Base-by-base conservation (phyloP, 2,797 vertebrate genomes). In the Tolypeutes matacus region DNA sequence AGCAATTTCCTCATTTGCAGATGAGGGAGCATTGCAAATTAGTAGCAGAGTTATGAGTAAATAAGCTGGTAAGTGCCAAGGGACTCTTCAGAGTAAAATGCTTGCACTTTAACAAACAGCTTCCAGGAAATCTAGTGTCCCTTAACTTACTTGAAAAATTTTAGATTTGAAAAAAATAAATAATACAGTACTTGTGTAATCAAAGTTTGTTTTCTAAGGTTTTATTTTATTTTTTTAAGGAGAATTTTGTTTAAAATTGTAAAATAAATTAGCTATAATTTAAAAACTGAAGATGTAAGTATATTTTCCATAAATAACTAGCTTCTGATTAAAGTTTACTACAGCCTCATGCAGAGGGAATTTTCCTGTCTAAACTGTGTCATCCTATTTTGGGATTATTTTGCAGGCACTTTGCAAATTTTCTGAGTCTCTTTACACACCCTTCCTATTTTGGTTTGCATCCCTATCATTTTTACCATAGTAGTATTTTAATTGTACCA, bases 381-480 rank as follows among this genome's bases (percentile, higher is more conserved):
- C 12, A 36, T 86, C 27, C 31, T 94, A 13, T 76, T 94, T 78
- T 58, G 78, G 84, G 67, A 62, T 85, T 84, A 88, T 93, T 93
- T 78, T 90, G 56, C 4, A 83, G 80, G 69, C 76, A 83, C 51
- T 96, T 83, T 46, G 23, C 75, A 69, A 15, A 2, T 64, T 95
- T 91, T 58, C 85, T 58, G 87, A 84, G 62, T 95, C 87, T 87
- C 77, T 96, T 62, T 91, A 78, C 39, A 92, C 1, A 83, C 89
- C 49, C 88, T 92, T 95, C 95, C 42, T 96, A 2, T 78, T 97
- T 97, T 91, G 91, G 56, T 89, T 97, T 72, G 75, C 29, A 42
- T 95, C 18, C 12, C 65, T 94, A 0, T 86, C 73, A 72, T 96
- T 90, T 98, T 98, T 95, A 11, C 72, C 65, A 25, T 95, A 88